phyloP scores from a whole-genome alignment of 2,888 invertebrate genomes.

The Xylophagus ater region DNA sequence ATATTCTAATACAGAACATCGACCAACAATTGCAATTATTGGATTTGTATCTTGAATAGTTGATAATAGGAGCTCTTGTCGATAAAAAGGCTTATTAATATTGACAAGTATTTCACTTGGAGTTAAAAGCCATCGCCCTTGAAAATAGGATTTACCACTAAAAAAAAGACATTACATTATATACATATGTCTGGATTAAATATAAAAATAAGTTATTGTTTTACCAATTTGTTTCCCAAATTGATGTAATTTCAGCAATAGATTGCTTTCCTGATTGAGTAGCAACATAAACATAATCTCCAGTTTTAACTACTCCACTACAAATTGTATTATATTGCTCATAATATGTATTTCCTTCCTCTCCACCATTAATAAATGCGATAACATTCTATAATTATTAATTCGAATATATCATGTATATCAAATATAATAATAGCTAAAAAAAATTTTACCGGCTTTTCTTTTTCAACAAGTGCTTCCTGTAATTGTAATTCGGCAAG shows the following conservation, averaged over 20 bases:
- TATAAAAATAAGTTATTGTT: constrained; percentile 2
- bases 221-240: constrained; percentile 65
- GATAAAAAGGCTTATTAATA: constrained; percentile 71
- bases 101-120: constrained; percentile 79
- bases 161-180: too few species aligned
- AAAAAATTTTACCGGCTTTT: constrained; percentile 57
- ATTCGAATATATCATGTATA: background rate
- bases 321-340: constrained; percentile 85
- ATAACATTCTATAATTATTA: constrained; percentile 58
- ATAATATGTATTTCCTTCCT: constrained; percentile 74
- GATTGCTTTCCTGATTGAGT: constrained; percentile 83
- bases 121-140: constrained; percentile 86
- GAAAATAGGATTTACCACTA: constrained; percentile 83
- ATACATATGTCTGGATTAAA: too few species aligned
- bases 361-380: constrained; percentile 56
- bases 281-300: constrained; percentile 92
- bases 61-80: constrained; percentile 85
- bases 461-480: constrained; percentile 73
- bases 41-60: constrained; percentile 87
- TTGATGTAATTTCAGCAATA: constrained; percentile 84
- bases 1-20: constrained; percentile 81
- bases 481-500: constrained; percentile 72
- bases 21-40: constrained; percentile 80
- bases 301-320: constrained; percentile 72
- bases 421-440: background rate